Percentiles rank a stretch among this genome's conserved stretches.
Evolutionary conservation across 2,888 invertebrate genomes (phyloP).

Genomic region (Carpatolechia fugitivella): DNA sequence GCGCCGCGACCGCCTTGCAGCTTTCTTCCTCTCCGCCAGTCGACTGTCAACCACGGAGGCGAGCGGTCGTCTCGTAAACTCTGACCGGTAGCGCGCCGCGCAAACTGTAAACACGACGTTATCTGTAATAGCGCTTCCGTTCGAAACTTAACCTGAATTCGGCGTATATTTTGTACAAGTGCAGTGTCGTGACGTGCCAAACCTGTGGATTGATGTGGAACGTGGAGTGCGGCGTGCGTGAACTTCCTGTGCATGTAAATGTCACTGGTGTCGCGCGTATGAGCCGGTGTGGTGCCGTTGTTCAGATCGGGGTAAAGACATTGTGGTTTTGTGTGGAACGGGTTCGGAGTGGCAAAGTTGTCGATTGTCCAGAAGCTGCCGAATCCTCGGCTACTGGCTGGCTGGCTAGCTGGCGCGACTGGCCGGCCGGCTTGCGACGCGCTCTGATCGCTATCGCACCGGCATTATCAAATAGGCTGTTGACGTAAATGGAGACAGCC

Average conservation of each 20-base stretch:
- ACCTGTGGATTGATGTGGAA: slow-evolving; percentile 56
- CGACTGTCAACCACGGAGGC: slow-evolving; percentile 66
- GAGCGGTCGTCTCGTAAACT: slow-evolving; percentile 41
- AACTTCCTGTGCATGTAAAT: slow-evolving; percentile 69
- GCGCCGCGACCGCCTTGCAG: slow-evolving; percentile 40
- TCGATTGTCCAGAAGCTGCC: slow-evolving; percentile 52
- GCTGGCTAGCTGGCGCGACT: slow-evolving; percentile 41
- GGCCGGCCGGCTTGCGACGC: slow-evolving; percentile 36
- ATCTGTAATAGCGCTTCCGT: slow-evolving; percentile 66
- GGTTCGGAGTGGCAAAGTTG: slow-evolving; percentile 51
- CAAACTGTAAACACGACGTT: slow-evolving; percentile 76
- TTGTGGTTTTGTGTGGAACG: slow-evolving; percentile 65
- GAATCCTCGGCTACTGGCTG: slow-evolving; percentile 53
- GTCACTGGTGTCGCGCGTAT: slow-evolving; percentile 57
- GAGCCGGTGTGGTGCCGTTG: slow-evolving; percentile 61
- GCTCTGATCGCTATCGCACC: slow-evolving; percentile 42
- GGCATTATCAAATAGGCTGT: slow-evolving; percentile 47
- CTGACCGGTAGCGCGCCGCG: slow-evolving; percentile 58
- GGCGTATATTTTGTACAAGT: slow-evolving; percentile 49
- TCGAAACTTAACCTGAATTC: slow-evolving; percentile 65
- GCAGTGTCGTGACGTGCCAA: slow-evolving; percentile 74
- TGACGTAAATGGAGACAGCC: slow-evolving; percentile 48
- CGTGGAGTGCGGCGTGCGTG: slow-evolving; percentile 48
- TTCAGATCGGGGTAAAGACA: slow-evolving; percentile 56
- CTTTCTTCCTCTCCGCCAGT: slow-evolving; percentile 58